Evolutionary conservation across 2,113 vertebrate genomes (phyloP).

Genomic region (Coptodon rendalli): DNA sequence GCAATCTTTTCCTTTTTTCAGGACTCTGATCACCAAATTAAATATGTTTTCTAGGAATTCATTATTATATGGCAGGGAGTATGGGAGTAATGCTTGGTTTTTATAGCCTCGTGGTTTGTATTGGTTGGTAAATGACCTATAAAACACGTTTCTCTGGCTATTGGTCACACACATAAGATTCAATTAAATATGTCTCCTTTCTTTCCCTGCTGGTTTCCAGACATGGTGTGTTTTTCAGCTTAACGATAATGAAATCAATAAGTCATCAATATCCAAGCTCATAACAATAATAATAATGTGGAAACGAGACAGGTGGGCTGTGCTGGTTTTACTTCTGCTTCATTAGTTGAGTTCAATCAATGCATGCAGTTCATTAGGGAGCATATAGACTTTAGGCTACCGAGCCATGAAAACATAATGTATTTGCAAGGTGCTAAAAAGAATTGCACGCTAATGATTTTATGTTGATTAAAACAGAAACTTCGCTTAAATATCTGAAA

Average conservation of each 20-base stretch:
- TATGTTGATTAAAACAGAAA: background rate
- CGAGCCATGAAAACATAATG: background rate
- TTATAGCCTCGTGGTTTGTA: background rate
- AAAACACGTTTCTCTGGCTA: background rate
- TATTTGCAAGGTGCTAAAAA: background rate
- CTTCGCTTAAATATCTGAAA: background rate
- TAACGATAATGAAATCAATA: slow-evolving; percentile 46
- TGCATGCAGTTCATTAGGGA: slow-evolving; percentile 35
- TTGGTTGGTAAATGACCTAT: background rate
- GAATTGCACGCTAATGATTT: background rate
- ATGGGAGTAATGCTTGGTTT: background rate
- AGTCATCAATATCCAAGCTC: slow-evolving; percentile 34
- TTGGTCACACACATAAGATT: background rate
- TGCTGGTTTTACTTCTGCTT: slow-evolving; percentile 17
- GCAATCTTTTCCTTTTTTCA: background rate
- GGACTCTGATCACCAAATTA: background rate
- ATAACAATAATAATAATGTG: slow-evolving; percentile 15
- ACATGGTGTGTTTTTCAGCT: background rate
- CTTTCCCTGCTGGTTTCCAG: background rate
- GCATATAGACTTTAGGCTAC: slow-evolving; percentile 29
- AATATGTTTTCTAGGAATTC: background rate
- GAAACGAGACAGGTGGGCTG: slow-evolving; percentile 19
- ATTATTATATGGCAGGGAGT: background rate
- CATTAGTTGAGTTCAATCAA: slow-evolving; percentile 39
- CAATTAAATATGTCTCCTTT: background rate